Evolutionary conservation across 2,888 invertebrate genomes (phyloP).

Genomic region (Disparrhopalites patrizii): DNA sequence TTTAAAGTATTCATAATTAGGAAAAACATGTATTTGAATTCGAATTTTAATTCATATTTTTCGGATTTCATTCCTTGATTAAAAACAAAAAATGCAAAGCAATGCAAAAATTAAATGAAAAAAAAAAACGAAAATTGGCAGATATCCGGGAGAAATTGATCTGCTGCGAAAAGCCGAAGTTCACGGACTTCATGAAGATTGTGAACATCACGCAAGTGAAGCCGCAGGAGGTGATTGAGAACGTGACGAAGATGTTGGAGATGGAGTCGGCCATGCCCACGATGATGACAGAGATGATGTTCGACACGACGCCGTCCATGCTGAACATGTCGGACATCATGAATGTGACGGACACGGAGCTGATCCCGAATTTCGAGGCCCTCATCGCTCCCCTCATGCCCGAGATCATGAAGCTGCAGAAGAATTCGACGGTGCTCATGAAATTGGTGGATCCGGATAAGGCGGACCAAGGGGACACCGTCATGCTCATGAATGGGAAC

Average conservation of each 20-base stretch:
- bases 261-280: conserved; percentile 15
- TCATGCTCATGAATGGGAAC: background rate
- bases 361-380: conserved; percentile 22
- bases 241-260: conserved; percentile 12
- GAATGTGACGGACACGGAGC: conserved; percentile 5
- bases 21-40: too few species aligned
- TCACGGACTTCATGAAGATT: conserved; percentile 19
- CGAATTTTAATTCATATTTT: too few species aligned
- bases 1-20: too few species aligned
- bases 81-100: background rate
- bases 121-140: background rate
- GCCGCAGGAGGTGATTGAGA: conserved; percentile 11
- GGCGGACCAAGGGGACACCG: too few species aligned
- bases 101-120: background rate
- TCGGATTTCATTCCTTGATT: too few species aligned
- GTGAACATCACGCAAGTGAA: conserved; percentile 20
- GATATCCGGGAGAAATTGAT: conserved; percentile 25
- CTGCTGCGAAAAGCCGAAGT: conserved; percentile 25
- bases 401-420: conserved; percentile 19
- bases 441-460: conserved; percentile 12
- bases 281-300: background rate
- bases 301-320: background rate
- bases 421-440: conserved; percentile 2
- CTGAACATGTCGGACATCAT: conserved; percentile 1
- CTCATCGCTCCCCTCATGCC: conserved; percentile 24